Conservation (phyloP, 2,113 vertebrate species). For the Stictonetta naevosa region DNA sequence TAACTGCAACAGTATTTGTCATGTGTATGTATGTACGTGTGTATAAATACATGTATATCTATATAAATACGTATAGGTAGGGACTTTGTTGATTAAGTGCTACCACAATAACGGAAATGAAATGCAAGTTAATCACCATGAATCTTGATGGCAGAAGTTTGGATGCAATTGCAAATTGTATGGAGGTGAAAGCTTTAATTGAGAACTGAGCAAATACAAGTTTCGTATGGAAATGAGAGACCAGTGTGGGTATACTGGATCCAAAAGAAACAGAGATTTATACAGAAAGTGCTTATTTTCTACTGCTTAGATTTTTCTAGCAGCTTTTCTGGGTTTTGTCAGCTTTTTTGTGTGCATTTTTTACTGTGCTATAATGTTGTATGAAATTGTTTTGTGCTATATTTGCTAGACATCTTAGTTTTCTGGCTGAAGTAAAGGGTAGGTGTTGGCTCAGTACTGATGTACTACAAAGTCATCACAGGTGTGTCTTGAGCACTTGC, state of each 20-base stretch:
- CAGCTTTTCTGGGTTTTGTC: background rate
- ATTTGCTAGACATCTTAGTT: background rate
- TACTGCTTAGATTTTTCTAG: constrained; percentile 55
- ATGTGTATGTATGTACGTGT: constrained; percentile 28
- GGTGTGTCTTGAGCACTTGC: background rate
- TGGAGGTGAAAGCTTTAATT: background rate
- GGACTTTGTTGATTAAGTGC: constrained; percentile 4
- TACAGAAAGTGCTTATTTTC: constrained; percentile 55
- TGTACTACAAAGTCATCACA: background rate
- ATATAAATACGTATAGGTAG: constrained; percentile 59
- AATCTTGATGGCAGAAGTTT: background rate
- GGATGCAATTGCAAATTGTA: background rate
- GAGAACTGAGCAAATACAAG: background rate
- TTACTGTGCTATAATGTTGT: constrained; percentile 12
- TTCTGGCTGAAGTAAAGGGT: background rate
- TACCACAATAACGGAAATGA: background rate
- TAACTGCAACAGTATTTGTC: background rate
- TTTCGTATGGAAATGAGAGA: constrained; percentile 33
- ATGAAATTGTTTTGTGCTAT: background rate
- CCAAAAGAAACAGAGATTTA: constrained; percentile 22
- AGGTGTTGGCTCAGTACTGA: background rate
- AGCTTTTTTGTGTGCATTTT: background rate
- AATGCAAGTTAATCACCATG: background rate
- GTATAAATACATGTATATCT: constrained; percentile 62
- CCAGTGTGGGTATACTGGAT: background rate